A percentile compares a stretch with the other conserved stretches of the same genome.
Conservation (phyloP, 2,113 vertebrate genomes). For the Oncorhynchus keta region DNA sequence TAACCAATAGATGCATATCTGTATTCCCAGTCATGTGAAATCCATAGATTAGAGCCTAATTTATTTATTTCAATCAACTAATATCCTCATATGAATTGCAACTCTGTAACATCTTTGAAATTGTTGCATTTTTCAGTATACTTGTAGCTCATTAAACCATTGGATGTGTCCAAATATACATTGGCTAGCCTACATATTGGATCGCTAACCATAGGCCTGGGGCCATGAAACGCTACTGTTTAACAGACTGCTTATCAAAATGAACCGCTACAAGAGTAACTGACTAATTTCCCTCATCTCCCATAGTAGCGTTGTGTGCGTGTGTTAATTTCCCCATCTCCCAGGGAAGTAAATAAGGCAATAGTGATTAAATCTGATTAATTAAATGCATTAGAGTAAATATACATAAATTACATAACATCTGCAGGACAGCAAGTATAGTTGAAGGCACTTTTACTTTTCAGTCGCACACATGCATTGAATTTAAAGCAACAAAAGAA, state of each 20-base stretch:
- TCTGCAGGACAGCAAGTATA: not conserved
- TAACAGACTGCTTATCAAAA: not conserved
- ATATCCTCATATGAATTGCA: no score
- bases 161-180: not conserved
- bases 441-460: constrained; percentile 42
- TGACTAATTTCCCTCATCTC: no score
- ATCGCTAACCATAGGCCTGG: not conserved
- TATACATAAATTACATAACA: not conserved
- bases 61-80: no score
- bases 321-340: not conserved
- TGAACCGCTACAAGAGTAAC: not conserved
- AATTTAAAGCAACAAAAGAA: not conserved
- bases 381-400: not conserved
- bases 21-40: no score
- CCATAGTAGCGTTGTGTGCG: no score
- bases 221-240: not conserved
- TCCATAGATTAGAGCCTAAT: no score
- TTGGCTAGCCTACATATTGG: not conserved
- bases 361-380: not conserved
- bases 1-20: no score
- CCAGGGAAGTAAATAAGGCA: not conserved
- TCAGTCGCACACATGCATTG: not conserved
- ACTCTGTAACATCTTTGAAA: no score
- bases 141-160: not conserved
- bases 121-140: no score